Evolutionary conservation across 2,888 invertebrate genomes (phyloP).

Genomic region (Stegana nigrithorax): DNA sequence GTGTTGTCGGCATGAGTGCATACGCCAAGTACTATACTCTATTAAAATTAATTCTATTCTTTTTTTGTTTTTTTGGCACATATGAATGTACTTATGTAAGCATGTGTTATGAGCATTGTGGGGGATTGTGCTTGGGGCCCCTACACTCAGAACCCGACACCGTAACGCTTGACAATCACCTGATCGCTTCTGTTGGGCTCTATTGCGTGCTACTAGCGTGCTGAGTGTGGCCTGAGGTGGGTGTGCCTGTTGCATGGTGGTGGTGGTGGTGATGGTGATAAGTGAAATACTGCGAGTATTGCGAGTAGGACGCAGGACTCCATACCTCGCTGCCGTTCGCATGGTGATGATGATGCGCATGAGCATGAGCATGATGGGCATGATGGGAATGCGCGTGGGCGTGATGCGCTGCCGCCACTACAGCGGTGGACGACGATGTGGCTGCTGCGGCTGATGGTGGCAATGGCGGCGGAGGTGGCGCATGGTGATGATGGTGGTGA

Average conservation of each 20-base stretch:
- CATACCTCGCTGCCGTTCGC: slow-evolving; percentile 73
- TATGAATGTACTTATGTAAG: no score
- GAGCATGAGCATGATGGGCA: slow-evolving; percentile 39
- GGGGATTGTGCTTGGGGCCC: no score
- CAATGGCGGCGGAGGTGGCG: slow-evolving; percentile 32
- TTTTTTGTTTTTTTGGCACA: slow-evolving; percentile 26
- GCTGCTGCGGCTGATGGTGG: slow-evolving; percentile 29
- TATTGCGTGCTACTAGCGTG: slow-evolving; percentile 70
- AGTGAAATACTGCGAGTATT: slow-evolving; percentile 76
- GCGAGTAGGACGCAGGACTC: slow-evolving; percentile 71
- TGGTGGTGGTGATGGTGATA: slow-evolving; percentile 71
- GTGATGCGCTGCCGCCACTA: slow-evolving; percentile 31
- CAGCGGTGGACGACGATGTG: slow-evolving; percentile 18
- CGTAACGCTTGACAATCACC: no score
- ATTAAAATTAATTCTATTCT: no score
- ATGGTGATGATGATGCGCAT: slow-evolving; percentile 52
- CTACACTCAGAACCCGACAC: background rate
- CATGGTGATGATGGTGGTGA: slow-evolving; percentile 19
- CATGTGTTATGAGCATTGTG: no score
- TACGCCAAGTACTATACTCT: no score
- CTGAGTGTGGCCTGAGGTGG: slow-evolving; percentile 67
- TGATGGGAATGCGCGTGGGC: slow-evolving; percentile 29
- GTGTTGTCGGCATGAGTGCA: no score
- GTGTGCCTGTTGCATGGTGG: slow-evolving; percentile 47
- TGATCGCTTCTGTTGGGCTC: no score